A percentile compares a stretch with the other conserved stretches of the same genome.
These are phyloP conservation scores for Salmo trutta DNA, from an alignment of 2,797 vertebrate species.

Conservation along the genomic window DNA sequence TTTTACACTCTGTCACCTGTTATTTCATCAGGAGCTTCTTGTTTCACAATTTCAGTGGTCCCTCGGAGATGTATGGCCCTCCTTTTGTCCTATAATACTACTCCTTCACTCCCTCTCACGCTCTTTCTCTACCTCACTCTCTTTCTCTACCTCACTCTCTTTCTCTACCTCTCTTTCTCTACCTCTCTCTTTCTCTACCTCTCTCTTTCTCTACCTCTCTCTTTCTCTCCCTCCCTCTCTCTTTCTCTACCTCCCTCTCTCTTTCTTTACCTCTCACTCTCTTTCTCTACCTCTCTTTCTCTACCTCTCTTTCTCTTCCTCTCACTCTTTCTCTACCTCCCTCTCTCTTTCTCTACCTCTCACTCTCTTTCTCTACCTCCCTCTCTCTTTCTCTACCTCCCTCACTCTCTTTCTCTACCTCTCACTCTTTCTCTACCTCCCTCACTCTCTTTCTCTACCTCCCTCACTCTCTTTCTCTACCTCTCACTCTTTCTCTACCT, in stretches of 20 bases:
- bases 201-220: too few species aligned
- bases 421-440: too few species aligned
- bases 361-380: too few species aligned
- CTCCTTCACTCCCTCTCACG: background rate
- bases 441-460: background rate
- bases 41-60: conserved; percentile 55
- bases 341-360: too few species aligned
- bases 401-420: background rate
- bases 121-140: background rate
- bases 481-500: too few species aligned
- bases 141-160: background rate
- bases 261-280: too few species aligned
- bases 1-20: conserved; percentile 60
- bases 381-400: background rate
- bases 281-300: too few species aligned
- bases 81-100: conserved; percentile 14
- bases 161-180: too few species aligned
- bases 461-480: background rate
- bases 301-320: too few species aligned
- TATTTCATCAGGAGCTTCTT: conserved; percentile 57
- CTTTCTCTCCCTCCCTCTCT: background rate
- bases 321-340: background rate
- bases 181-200: too few species aligned
- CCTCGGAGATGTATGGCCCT: conserved; percentile 48
- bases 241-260: too few species aligned